Conservation (phyloP, 2,113 vertebrate species). For the Myrmecobius fasciatus region DNA sequence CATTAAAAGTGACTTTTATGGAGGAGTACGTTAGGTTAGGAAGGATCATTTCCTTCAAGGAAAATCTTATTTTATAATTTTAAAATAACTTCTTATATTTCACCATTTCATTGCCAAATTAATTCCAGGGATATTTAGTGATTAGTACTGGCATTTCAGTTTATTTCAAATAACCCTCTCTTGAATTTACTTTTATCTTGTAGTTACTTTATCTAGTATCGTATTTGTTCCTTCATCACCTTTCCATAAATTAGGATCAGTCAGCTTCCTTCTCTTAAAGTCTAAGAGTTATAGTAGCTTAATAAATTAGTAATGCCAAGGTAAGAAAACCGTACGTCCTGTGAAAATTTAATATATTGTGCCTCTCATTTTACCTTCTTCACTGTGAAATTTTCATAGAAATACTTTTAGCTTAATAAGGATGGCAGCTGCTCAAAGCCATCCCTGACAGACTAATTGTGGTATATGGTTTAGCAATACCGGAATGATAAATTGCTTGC, state of each 20-base stretch:
- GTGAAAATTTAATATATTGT: conserved; percentile 15
- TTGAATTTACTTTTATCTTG: conserved; percentile 30
- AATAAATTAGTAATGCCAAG: conserved; percentile 16
- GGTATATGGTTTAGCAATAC: background rate
- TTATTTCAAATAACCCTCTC: conserved; percentile 23
- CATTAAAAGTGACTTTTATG: background rate
- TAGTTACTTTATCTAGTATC: conserved; percentile 27
- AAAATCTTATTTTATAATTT: conserved; percentile 21
- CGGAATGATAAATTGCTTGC: background rate
- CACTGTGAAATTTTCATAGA: conserved; percentile 52
- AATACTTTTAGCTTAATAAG: conserved; percentile 16
- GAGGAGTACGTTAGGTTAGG: too few species aligned
- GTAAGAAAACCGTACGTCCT: background rate
- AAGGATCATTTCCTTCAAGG: background rate
- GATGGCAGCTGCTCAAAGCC: conserved; percentile 24
- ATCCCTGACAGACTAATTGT: background rate
- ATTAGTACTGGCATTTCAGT: conserved; percentile 32
- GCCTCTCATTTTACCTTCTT: conserved; percentile 38
- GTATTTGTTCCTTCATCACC: background rate
- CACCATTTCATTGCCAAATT: conserved; percentile 3
- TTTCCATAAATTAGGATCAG: conserved; percentile 37
- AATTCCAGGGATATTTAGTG: conserved; percentile 35
- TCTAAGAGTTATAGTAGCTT: background rate
- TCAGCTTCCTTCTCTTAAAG: background rate
- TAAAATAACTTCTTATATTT: conserved; percentile 32